phyloP scores from a whole-genome alignment of 2,888 invertebrate species.

The Nasonia oneida region DNA sequence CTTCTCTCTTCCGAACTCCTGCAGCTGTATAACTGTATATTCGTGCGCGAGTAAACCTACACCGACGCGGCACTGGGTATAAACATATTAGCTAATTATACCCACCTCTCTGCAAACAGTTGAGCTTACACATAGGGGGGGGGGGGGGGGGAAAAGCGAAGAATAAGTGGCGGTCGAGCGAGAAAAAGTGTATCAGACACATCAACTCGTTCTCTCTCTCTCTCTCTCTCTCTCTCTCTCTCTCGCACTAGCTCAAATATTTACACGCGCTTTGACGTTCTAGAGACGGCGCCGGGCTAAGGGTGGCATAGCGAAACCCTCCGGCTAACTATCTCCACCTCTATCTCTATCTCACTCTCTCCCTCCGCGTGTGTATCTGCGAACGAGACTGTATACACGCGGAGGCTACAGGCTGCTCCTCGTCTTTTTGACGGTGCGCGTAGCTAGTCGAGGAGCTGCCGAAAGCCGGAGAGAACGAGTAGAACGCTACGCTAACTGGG shows the following conservation, averaged over 20 bases:
- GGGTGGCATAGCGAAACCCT: slow-evolving; percentile 3
- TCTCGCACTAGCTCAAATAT: slow-evolving; percentile 49
- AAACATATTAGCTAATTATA: slow-evolving; percentile 55
- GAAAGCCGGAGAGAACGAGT: neutral
- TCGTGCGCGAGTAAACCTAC: neutral
- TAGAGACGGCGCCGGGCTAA: neutral
- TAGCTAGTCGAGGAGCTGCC: neutral
- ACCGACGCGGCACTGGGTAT: neutral
- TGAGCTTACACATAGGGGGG: neutral
- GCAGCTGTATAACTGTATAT: neutral
- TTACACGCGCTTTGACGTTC: slow-evolving; percentile 53
- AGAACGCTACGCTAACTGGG: slow-evolving; percentile 31
- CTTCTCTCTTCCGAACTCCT: neutral
- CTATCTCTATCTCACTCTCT: slow-evolving; percentile 13
- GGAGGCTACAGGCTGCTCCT: neutral
- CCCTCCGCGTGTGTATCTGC: neutral
- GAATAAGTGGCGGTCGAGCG: no score
- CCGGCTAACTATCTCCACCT: slow-evolving; percentile 24
- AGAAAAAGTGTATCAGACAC: slow-evolving; percentile 12
- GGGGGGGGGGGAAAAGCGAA: no score
- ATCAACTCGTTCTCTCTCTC: neutral
- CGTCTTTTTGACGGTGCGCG: neutral
- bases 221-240: neutral
- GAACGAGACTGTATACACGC: neutral
- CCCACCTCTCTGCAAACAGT: slow-evolving; percentile 22